Evolutionary conservation across 2,888 invertebrate species (phyloP), one percentile per base, ranked within the genome.

Genomic region (Hylaea fasciaria): DNA sequence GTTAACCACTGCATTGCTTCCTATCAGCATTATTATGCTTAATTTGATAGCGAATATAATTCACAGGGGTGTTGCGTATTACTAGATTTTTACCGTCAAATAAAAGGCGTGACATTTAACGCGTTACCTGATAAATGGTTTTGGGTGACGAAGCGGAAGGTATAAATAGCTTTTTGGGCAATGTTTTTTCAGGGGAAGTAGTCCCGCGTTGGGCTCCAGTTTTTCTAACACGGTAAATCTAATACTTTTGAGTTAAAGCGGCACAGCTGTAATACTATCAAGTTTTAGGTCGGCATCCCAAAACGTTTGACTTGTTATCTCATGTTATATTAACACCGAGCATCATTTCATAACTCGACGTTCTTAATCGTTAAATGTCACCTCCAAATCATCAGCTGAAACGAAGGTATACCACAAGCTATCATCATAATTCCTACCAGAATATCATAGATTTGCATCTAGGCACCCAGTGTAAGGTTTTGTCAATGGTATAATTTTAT

Each of bases 1-100:
- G 28, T 39, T 32, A 41, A 63, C 63, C 50, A 58, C 54, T 64
- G 57, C 51, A 37, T 43, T 40, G 50, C 62, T 48, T 43, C 46
- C 35, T 59, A 56, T 49, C 32, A 22, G 16, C 28, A 17, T 47
- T 46, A 65, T 62, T 57, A 56, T 12, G 44, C 40, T 49, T 50
- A 56, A 58, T 59, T 46, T 44, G 50, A 48, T 62, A 46, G 43
- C 46, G 57, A 32, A 50, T 51, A 14, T n/a, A 1, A 11, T 43
- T 17, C 37, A 45, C 46, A 45, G 14, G 49, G 47, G 44, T 55
- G 52, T 49, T 29, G 47, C 37, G n/a, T 14, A 49, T 52, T 55
- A 57, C 60, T 47, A 13, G 16, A 45, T 63, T 60, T 54, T 9
- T 56, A 39, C 28, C 52, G 16, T 54, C 37, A 16, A 39, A 55